A percentile compares a stretch with the other conserved stretches of the same genome.
Conservation (phyloP, 2,888 invertebrate genomes). For the Drosophila imparisetae region DNA sequence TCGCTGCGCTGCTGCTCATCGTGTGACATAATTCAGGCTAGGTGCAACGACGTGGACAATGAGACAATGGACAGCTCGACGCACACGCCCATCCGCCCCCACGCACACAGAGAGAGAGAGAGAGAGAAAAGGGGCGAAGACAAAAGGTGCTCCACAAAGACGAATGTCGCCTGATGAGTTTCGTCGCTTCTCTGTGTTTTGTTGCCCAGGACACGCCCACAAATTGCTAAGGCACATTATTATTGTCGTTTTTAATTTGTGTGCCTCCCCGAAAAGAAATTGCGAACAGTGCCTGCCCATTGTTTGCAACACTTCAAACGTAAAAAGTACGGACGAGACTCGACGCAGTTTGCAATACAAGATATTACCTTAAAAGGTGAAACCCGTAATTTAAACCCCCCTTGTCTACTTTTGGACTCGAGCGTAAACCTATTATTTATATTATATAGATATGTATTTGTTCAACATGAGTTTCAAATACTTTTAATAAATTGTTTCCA, state of each 20-base stretch:
- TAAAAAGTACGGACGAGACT: conserved; percentile 21
- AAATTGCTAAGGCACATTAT: conserved; percentile 68
- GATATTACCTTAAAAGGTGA: conserved; percentile 16
- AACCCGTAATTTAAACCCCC: neutral
- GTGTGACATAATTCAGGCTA: conserved; percentile 80
- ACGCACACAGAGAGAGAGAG: neutral
- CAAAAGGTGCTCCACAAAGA: conserved; percentile 57
- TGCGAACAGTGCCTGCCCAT: conserved; percentile 59
- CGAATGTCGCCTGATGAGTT: conserved; percentile 71
- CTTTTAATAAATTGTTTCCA: neutral
- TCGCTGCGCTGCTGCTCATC: conserved; percentile 16
- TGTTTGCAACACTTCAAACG: conserved; percentile 75
- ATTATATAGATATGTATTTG: neutral
- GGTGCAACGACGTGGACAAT: conserved; percentile 71
- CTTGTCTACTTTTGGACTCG: neutral
- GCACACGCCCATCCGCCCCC: conserved; percentile 44
- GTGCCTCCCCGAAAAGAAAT: conserved; percentile 55
- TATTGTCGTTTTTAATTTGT: conserved; percentile 79
- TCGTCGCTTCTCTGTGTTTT: conserved; percentile 24
- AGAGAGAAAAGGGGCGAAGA: conserved; percentile 21
- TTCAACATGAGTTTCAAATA: neutral
- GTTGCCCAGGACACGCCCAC: conserved; percentile 58
- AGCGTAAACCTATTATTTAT: neutral
- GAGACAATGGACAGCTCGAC: conserved; percentile 66
- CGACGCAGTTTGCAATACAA: conserved; percentile 11